Conservation (phyloP, 1,140 invertebrate genomes). For the Microplitis mediator region DNA sequence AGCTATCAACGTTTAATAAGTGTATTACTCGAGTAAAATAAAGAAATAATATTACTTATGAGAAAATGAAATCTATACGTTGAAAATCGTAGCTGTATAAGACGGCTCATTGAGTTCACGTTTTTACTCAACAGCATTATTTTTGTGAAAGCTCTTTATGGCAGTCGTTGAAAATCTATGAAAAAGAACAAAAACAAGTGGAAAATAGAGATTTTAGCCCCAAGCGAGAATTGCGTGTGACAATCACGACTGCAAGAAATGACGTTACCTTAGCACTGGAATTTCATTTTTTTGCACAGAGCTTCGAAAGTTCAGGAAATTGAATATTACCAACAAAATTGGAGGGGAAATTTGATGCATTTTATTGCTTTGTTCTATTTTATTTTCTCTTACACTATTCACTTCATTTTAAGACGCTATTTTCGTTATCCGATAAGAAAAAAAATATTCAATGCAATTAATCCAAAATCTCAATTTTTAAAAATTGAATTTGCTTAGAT, state of each 20-base stretch:
- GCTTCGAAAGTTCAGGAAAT: slow-evolving; percentile 43
- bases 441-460: no score
- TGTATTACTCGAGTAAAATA: slow-evolving; percentile 34
- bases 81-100: slow-evolving; percentile 33
- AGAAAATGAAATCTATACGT: slow-evolving; percentile 23
- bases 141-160: slow-evolving; percentile 41
- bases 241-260: slow-evolving; percentile 26
- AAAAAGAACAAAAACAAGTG: neutral
- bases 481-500: no score
- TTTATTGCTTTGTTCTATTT: slow-evolving; percentile 37
- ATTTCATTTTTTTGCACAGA: slow-evolving; percentile 12
- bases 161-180: slow-evolving; percentile 26
- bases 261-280: slow-evolving; percentile 7
- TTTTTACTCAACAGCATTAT: slow-evolving; percentile 47
- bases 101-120: slow-evolving; percentile 50
- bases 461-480: no score
- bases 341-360: slow-evolving; percentile 50
- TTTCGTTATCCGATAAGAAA: no score
- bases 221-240: slow-evolving; percentile 20
- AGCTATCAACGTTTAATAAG: neutral
- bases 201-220: slow-evolving; percentile 12
- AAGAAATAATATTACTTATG: slow-evolving; percentile 5
- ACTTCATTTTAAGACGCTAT: no score
- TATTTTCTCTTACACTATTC: slow-evolving; percentile 11
- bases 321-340: slow-evolving; percentile 50